Base-by-base conservation (phyloP, 2,888 invertebrate species). In the Brachyptera putata region DNA sequence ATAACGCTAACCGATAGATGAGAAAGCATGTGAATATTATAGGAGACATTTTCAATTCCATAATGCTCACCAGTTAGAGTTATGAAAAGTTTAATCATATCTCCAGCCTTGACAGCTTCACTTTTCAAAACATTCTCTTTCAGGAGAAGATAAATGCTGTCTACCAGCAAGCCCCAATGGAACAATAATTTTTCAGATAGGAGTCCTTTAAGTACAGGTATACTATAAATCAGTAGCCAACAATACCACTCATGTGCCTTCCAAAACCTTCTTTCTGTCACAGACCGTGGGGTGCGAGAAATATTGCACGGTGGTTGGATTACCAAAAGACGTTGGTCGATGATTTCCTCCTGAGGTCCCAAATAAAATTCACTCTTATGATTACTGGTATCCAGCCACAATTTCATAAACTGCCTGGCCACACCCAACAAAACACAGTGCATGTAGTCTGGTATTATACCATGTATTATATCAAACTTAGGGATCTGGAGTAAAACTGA, bases 201-300 rank as follows among this genome's bases (percentile, higher is more conserved):
- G 36, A 63, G 21, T 16, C 16, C 22, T 22, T 34, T 39, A 1
- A 65, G 5, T 11, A 59, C 30, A 1, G 62, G 63, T 2, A 63
- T 14, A 49, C 66, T 65, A 24, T 66, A 67, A 18, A 58, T 64
- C 7, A 65, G 34, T 4, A 67, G 37, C 62, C 63, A 67, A 16
- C 57, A 58, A 37, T 58, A 53, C 34, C 34, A 43, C 25, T 60
- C 60, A 30, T 56, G 60, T 2, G 56, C 60, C 24, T 56, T 60
- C 58, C 61, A 62, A 65, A 49, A 64, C 65, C 16, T 58, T 48
- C 26, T 63, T 57, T 61, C 66, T 63, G 59, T 61, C 62, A 57
- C 53, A 46, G 11, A 24, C 11, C 36, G 56, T 34, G 41, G 61
- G 39, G 34, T 30, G 21, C 61, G 13, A 18, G 63, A 58, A 3